These are phyloP conservation scores for Endomychus coccineus DNA, from an alignment of 2,888 invertebrate genomes.

Conservation along the genomic window DNA sequence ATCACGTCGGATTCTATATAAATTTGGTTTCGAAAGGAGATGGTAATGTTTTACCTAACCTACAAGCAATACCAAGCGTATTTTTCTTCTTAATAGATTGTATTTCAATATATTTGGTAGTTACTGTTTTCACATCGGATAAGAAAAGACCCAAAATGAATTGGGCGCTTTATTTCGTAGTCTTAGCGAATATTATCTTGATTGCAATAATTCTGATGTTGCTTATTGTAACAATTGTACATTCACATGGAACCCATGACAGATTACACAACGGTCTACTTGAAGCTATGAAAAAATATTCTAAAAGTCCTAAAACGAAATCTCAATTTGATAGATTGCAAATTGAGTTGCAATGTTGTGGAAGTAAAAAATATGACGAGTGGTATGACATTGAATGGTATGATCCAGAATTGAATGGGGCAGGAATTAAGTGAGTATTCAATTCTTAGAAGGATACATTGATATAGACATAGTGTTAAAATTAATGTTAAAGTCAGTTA, in stretches of 20 bases:
- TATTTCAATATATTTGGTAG: conserved; percentile 26
- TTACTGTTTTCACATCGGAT: conserved; percentile 25
- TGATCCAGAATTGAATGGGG: conserved; percentile 24
- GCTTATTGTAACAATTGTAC: conserved; percentile 29
- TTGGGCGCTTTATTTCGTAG: conserved; percentile 26
- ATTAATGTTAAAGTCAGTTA: background rate
- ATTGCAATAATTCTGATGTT: conserved; percentile 25
- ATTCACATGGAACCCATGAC: conserved; percentile 31
- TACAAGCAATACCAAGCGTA: conserved; percentile 28
- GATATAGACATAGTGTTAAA: too few species aligned
- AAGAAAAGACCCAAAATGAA: conserved; percentile 25
- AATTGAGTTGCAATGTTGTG: conserved; percentile 57
- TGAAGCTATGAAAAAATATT: conserved; percentile 52
- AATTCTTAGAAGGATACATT: too few species aligned
- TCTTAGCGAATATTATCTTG: conserved; percentile 22
- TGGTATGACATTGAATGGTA: conserved; percentile 58
- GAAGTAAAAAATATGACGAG: conserved; percentile 52
- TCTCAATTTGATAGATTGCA: conserved; percentile 53
- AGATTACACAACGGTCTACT: conserved; percentile 47
- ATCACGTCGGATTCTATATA: conserved; percentile 35
- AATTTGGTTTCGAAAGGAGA: conserved; percentile 37
- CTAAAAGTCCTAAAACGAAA: conserved; percentile 49
- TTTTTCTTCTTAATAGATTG: conserved; percentile 30
- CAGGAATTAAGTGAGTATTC: conserved; percentile 16
- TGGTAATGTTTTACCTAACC: conserved; percentile 32